Conservation (phyloP, 2,113 vertebrate genomes). For the Platysternon megacephalum region DNA sequence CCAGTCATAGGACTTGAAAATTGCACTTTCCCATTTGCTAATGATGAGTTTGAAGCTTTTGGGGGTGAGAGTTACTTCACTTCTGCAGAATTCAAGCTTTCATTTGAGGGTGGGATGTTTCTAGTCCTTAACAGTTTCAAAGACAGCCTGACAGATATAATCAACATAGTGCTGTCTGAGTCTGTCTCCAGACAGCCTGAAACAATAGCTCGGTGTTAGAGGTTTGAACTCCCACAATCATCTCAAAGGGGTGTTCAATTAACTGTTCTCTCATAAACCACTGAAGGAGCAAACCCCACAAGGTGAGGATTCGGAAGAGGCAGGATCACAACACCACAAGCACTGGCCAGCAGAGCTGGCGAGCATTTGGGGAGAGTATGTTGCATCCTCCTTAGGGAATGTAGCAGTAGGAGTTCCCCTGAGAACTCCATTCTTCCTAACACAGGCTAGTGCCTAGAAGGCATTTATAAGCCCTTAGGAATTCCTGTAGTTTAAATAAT, state of each 20-base stretch:
- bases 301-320: neutral
- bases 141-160: neutral
- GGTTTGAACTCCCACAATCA: neutral
- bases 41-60: neutral
- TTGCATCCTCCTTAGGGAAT: neutral
- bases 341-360: neutral
- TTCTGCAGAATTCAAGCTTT: neutral
- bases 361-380: neutral
- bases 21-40: neutral
- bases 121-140: neutral
- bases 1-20: neutral
- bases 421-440: neutral
- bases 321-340: neutral
- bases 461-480: neutral
- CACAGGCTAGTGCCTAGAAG: neutral
- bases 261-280: neutral
- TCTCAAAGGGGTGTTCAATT: neutral
- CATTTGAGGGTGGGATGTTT: neutral
- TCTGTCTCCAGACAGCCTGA: neutral
- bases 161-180: neutral
- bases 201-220: neutral
- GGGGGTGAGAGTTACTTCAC: neutral
- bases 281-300: neutral
- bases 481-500: neutral
- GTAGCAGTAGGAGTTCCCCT: neutral